Evolutionary conservation across 1,140 invertebrate genomes (phyloP), one percentile per base, ranked within the genome.

Genomic region (Mamestra configurata): DNA sequence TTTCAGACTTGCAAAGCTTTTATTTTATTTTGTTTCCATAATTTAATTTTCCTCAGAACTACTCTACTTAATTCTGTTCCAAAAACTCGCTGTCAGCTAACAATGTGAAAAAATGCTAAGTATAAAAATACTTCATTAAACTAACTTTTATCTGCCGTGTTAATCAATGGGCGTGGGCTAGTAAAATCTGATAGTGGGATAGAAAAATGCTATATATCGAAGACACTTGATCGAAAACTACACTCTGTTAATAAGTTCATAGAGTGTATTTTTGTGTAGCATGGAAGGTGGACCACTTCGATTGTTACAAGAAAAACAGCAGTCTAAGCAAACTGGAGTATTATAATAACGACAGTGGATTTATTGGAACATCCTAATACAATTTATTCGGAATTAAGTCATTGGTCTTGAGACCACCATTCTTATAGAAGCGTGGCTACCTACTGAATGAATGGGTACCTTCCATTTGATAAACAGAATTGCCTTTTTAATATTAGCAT

Each of bases 61-160:
- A 49, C 73, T 76, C 73, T 27, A 76, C 24, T 13, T 20, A 72
- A 40, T n/a, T 24, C 59, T 87, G 84, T 88, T 86, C 86, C 79
- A 75, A 73, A 66, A 81, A 75, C 86, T 87, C 80, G 86, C 87
- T 84, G 81, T 88, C 81, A 80, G 84, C 87, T 92, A 92, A 93
- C 89, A 90, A 89, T 90, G 90, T 90, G 85, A 93, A 89, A 93
- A 92, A 92, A 92, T 88, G 84, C 84, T 88, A 88, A 88, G 79
- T 91, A 88, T 91, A 77, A 92, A 92, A 94, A 93, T 92, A 90
- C 90, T 92, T 90, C 86, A 92, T 94, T 94, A 92, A 88, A 84
- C 81, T 86, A 85, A 85, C 77, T 86, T 88, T 91, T 92, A 93
- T 94, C 92, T 90, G 20, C 77, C 85, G 86, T 88, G 90, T 93